Conservation (phyloP, 2,113 vertebrate species). For the Desmodus rotundus region DNA sequence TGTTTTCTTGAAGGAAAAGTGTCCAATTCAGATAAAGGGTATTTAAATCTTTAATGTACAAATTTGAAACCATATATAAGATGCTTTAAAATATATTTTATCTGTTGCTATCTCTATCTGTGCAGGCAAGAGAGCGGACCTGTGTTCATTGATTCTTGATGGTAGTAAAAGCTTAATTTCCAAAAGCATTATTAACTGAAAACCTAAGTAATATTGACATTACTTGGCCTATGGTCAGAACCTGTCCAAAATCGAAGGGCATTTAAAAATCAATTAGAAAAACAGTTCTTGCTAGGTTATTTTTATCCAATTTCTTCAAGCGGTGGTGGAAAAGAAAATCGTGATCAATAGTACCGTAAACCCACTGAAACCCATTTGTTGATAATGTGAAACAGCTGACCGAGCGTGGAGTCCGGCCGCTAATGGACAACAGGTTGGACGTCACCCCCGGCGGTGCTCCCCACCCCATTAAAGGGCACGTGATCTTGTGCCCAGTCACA, state of each 20-base stretch:
- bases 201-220: neutral
- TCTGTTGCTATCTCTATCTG: neutral
- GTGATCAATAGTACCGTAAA: neutral
- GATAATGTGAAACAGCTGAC: neutral
- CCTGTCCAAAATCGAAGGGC: neutral
- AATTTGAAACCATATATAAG: neutral
- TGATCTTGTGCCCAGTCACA: neutral
- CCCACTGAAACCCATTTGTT: neutral
- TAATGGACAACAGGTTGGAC: neutral
- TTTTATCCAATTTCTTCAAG: slow-evolving; percentile 13
- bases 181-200: neutral
- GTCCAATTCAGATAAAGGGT: neutral
- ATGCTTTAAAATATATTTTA: neutral
- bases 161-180: neutral
- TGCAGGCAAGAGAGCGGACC: neutral
- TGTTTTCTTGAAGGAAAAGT: neutral
- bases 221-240: neutral
- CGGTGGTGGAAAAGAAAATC: neutral
- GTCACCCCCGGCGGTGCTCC: fast-evolving
- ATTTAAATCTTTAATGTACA: neutral
- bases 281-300: neutral
- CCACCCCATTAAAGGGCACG: neutral
- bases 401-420: neutral
- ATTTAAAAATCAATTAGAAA: slow-evolving; percentile 31
- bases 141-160: neutral